A percentile compares a stretch with the other conserved stretches of the same genome.
phyloP scores from a whole-genome alignment of 2,888 invertebrate species.

The Microdon myrmicae region DNA sequence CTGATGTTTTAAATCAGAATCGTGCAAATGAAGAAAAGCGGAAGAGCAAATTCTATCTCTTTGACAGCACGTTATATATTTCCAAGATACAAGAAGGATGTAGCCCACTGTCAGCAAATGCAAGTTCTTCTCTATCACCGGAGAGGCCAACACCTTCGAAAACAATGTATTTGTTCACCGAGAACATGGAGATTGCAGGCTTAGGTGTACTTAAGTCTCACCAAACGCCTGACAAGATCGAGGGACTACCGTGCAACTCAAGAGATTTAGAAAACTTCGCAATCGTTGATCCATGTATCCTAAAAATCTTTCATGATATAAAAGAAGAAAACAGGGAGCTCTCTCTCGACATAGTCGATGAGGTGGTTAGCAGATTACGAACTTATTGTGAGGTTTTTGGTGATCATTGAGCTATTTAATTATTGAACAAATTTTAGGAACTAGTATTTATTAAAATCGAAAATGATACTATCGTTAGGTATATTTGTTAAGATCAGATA shows the following conservation, averaged over 20 bases:
- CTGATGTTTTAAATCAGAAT: conserved; percentile 10
- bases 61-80: conserved; percentile 30
- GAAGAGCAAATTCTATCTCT: conserved; percentile 1
- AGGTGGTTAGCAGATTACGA: conserved; percentile 16
- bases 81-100: conserved; percentile 22
- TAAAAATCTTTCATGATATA: conserved; percentile 16
- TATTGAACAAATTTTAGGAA: too few species aligned
- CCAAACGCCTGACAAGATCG: not conserved
- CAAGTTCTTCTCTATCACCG: not conserved
- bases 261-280: conserved; percentile 1
- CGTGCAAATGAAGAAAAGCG: not conserved
- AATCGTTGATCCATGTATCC: not conserved
- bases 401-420: too few species aligned
- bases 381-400: conserved; percentile 8
- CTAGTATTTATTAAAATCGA: too few species aligned
- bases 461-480: too few species aligned
- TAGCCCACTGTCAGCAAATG: not conserved
- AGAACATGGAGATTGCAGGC: conserved; percentile 12
- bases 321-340: conserved; percentile 19
- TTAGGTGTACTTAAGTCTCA: not conserved
- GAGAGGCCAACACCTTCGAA: not conserved
- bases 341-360: conserved; percentile 19
- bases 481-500: too few species aligned
- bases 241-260: too few species aligned
- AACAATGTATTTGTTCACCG: conserved; percentile 18